phyloP scores from a whole-genome alignment of 2,888 invertebrate species.

The Molorchus minor region DNA sequence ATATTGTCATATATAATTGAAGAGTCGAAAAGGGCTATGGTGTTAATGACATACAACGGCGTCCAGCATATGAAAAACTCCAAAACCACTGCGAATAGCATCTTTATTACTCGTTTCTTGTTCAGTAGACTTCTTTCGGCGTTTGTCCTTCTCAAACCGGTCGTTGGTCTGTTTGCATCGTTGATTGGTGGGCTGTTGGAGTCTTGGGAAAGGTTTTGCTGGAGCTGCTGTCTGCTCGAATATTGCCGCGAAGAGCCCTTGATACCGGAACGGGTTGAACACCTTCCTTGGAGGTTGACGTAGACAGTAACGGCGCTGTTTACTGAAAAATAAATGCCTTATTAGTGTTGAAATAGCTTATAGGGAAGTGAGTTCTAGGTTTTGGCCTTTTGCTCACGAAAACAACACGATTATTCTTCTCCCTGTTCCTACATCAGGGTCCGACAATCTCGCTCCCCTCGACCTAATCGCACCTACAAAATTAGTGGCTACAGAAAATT shows the following conservation, averaged over 20 bases:
- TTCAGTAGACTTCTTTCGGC: conserved; percentile 64
- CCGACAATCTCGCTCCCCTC: too few relatives aligned
- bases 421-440: too few relatives aligned
- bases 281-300: conserved; percentile 61
- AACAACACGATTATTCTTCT: too few relatives aligned
- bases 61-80: conserved; percentile 79
- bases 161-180: conserved; percentile 35
- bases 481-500: too few relatives aligned
- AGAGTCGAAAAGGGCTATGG: conserved; percentile 66
- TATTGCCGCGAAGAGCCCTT: conserved; percentile 50
- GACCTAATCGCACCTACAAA: too few relatives aligned
- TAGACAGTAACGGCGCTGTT: conserved; percentile 62
- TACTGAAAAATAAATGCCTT: conserved; percentile 47
- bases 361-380: too few relatives aligned
- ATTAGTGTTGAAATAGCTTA: too few relatives aligned
- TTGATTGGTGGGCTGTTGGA: conserved; percentile 41
- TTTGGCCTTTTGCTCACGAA: too few relatives aligned
- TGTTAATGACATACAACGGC: conserved; percentile 70
- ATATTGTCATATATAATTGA: conserved; percentile 63
- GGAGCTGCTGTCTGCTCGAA: conserved; percentile 54
- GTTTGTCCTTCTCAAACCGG: conserved; percentile 59
- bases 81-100: conserved; percentile 74
- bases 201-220: conserved; percentile 56
- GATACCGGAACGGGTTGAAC: conserved; percentile 57
- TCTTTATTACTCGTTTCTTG: conserved; percentile 67